Evolutionary conservation across 2,888 invertebrate species (phyloP), one percentile per base, ranked within the genome.

Genomic region (Sialis lutaria): DNA sequence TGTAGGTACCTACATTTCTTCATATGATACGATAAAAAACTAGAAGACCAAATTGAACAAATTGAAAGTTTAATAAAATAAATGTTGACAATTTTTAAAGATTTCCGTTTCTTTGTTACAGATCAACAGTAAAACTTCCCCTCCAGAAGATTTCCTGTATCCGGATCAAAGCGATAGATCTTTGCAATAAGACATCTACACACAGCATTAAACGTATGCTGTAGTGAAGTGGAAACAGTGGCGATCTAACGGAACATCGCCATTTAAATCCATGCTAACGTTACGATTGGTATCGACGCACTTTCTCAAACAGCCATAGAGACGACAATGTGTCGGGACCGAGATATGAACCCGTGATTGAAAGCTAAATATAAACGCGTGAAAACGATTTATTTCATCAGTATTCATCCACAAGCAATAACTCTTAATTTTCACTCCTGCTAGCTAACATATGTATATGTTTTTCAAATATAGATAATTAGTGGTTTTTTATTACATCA

Each of bases 301-400:
- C 70, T 89, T 89, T 68, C 72, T 89, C 68, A 89, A 89, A 73
- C 89, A 89, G 69, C 89, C 89, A 78, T 89, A 87, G 81, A 76
- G 74, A 65, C 79, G 34, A 61, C 58, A 55, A 65, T 65, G 82
- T 82, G 81, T 72, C 79, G 81, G 57, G 82, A 82, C 71, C 70
- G 82, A 68, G 82, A 82, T 75, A 82, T 82, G 82, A 70, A 70
- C 64, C 68, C 65, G 60, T 61, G 61, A 60, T 35, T 44, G 46
- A 32, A 22, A 22, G 22, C 22, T 22, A 22, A 22, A 22, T 22
- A 22, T 22, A 22, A 22, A 22, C 22, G 22, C 22, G 22, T 39
- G 13, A 39, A 6, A 39, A 13, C 39, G 10, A 13, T 39, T 31
- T n/a, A 42, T 31, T 42, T 30, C 6, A 42, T 22, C 32, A 42